Base-by-base conservation (phyloP, 2,888 invertebrate species). In the Capitulum mitella region DNA sequence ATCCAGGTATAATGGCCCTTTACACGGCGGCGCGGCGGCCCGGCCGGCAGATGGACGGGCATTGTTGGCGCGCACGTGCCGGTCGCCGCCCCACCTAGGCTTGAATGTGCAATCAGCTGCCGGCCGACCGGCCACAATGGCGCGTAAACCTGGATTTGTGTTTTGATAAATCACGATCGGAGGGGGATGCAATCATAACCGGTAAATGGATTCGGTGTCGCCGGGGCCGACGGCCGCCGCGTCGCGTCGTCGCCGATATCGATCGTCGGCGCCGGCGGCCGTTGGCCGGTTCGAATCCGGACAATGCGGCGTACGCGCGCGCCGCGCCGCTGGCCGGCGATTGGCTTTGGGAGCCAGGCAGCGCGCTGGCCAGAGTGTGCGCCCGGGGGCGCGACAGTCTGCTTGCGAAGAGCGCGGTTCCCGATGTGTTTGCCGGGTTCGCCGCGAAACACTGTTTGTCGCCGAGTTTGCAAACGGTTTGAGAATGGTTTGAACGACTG, bases 1-100 rank as follows among this genome's bases (percentile, higher is more conserved):
- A 70, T 70, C 70, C 70, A 70, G 70, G 70, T 70, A 70, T 70
- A 70, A 70, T 70, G 70, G 70, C 61, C n/a, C 32, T 61, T 61
- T 61, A 61, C 61, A 32, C 32, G 37, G 37, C 8, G 37, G 3
- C 37, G 3, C 34, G 37, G 70, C 34, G 22, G 1, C 37, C 37
- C 70, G 22, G 37, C 37, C 37, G 70, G 37, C 70, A 70, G 70
- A 70, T 70, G 70, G 70, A 70, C 70, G 70, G 3, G 22, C 70
- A 70, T 70, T 70, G 70, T 70, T 10, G 26, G 12, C 12, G 70
- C 19, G 70, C 70, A 70, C 70, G 70, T 70, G 70, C 70, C 26
- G 16, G 70, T 29, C n/a, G 58, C 29, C 70, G 70, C 34, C 37
- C 37, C 37, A 37, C 70, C 70, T 70, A 22, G 70, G 8, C 70